Conservation (phyloP, 2,797 vertebrate species). For the Vireo griseus region DNA sequence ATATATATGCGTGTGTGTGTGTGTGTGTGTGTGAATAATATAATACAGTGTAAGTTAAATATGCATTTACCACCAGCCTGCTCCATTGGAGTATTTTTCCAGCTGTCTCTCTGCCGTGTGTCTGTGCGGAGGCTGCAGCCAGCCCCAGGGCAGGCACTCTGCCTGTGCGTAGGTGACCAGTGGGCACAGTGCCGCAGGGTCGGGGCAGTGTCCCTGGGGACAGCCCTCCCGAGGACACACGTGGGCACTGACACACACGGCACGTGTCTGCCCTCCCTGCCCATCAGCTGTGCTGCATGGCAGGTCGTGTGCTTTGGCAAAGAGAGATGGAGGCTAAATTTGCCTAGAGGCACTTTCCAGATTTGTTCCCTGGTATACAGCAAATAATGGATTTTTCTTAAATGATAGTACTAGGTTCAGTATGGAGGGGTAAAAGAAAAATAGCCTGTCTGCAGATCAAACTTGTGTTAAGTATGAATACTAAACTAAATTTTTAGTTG, state of each 20-base stretch:
- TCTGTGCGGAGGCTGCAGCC: background rate
- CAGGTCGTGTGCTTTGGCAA: background rate
- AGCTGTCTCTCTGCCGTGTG: background rate
- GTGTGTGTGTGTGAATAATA: too few species aligned
- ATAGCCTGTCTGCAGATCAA: background rate
- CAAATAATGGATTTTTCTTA: background rate
- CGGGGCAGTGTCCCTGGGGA: accelerated
- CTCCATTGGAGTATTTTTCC: background rate
- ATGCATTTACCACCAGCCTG: background rate
- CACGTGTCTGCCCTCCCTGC: accelerated
- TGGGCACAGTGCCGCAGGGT: accelerated
- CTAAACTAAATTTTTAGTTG: background rate
- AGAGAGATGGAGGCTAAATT: background rate
- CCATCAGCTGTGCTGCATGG: background rate
- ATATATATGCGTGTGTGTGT: accelerated
- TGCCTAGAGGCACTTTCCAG: background rate
- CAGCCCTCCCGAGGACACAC: accelerated
- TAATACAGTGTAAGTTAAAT: too few species aligned
- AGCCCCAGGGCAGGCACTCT: background rate
- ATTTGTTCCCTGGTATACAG: background rate
- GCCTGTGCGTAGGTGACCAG: accelerated
- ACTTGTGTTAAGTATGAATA: background rate
- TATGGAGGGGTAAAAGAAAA: background rate
- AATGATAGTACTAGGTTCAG: background rate
- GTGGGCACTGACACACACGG: accelerated